Conservation (phyloP, 2,113 vertebrate species). For the Lutjanus erythropterus region DNA sequence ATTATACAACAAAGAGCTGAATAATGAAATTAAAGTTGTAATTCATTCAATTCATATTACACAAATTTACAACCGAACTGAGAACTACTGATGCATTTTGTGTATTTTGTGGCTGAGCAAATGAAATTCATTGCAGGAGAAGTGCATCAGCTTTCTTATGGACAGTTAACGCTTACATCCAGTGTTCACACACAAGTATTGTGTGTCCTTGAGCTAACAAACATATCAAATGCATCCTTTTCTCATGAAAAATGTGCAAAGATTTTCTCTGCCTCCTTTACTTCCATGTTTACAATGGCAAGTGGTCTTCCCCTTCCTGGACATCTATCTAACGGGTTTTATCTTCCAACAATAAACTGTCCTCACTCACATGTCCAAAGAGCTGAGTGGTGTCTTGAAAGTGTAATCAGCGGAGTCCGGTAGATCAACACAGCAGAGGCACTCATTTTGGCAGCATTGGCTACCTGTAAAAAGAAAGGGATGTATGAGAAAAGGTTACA, state of each 20-base stretch:
- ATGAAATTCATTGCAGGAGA: neutral
- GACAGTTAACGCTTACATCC: neutral
- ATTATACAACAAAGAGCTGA: too few relatives aligned
- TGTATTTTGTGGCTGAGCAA: neutral
- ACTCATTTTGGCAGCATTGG: constrained; percentile 87
- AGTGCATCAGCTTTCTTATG: neutral
- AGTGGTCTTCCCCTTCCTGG: too few relatives aligned
- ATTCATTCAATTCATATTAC: too few relatives aligned
- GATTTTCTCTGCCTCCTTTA: too few relatives aligned
- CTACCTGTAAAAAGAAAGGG: constrained; percentile 83
- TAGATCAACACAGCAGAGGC: constrained; percentile 93
- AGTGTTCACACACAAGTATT: neutral
- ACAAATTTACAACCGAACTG: too few relatives aligned
- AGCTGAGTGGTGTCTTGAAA: constrained; percentile 41
- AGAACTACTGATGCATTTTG: neutral
- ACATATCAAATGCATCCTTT: too few relatives aligned
- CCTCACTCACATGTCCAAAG: constrained; percentile 90
- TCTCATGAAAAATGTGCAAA: too few relatives aligned
- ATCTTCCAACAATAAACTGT: neutral
- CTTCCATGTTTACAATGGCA: neutral
- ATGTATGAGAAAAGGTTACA: neutral
- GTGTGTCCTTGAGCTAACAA: too few relatives aligned
- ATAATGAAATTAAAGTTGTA: too few relatives aligned
- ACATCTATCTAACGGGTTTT: neutral
- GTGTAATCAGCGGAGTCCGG: constrained; percentile 71